Base-by-base conservation (phyloP, 2,113 vertebrate genomes). In the Erpornis zantholeuca region DNA sequence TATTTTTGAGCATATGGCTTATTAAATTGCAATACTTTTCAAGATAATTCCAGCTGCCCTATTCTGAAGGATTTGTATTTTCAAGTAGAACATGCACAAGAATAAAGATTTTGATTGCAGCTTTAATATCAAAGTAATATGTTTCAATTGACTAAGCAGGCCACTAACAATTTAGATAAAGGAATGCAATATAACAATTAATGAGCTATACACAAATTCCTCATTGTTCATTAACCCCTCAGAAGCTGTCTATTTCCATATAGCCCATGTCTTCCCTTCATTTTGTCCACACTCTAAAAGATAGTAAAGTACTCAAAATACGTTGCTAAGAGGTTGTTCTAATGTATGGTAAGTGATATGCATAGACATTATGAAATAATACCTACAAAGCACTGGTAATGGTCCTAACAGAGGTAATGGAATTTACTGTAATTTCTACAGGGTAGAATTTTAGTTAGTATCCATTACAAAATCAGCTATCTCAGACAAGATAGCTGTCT, bases 51-150 rank as follows among this genome's bases (percentile, higher is more conserved):
- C 90, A 52, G 84, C 84, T 97, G 82, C 68, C 89, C 77, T 93
- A 12, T 97, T 89, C 77, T 63, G 66, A 96, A 95, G 92, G 80
- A 95, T 96, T 96, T 95, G 68, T 92, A 96, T 97, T 97, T 94
- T 93, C 94, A 77, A 96, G 92, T 94, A 96, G 92, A 97, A 96
- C 85, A 92, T 93, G 86, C 64, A 89, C 75, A 95, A 96, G 97
- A 97, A 98, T 93, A 96, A 98, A 97, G 95, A 91, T 95, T 95
- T 96, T 92, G 73, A 92, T 96, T 96, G 81, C 88, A 95, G 96
- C 86, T 97, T 97, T 97, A 97, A 96, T 97, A 98, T 97, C 95
- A 97, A 97, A 97, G 90, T 96, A 98, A 91, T 98, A 95, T 64
- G 92, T 98, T 98, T 97, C 96, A 97, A 97, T 94, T 94, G 93